A percentile compares a stretch with the other conserved stretches of the same genome.
Evolutionary conservation across 2,797 vertebrate genomes (phyloP).

Genomic region (Lutjanus argentimaculatus): DNA sequence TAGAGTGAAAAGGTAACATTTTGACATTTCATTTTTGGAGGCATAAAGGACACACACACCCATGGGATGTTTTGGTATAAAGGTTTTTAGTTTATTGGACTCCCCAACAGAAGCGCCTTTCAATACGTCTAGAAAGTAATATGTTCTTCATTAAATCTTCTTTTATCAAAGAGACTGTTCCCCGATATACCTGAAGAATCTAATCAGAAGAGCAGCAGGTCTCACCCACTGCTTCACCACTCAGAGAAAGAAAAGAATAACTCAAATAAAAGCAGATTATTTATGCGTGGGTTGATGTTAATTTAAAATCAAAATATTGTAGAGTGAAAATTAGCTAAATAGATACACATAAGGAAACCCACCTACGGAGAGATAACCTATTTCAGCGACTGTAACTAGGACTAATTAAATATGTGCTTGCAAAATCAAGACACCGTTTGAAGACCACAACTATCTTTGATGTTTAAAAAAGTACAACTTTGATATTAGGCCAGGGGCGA

Average conservation of each 20-base stretch:
- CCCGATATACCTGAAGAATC: background rate
- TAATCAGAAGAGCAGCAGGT: background rate
- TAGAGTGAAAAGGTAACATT: background rate
- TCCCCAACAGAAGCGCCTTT: background rate
- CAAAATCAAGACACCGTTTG: constrained; percentile 19
- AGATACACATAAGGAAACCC: constrained; percentile 5
- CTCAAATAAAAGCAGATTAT: background rate
- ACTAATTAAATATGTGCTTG: constrained; percentile 47
- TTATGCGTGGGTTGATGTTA: constrained; percentile 5
- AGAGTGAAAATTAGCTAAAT: background rate
- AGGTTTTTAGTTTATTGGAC: background rate
- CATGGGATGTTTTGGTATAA: background rate
- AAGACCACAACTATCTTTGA: constrained; percentile 47
- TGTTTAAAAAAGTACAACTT: constrained; percentile 33
- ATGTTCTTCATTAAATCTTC: background rate
- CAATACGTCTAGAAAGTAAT: background rate
- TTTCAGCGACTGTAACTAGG: constrained; percentile 32
- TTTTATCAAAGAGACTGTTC: background rate
- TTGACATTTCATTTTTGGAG: background rate
- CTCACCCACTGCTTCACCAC: background rate
- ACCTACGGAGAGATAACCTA: constrained; percentile 44
- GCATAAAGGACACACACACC: background rate
- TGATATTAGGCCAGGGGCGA: constrained; percentile 9
- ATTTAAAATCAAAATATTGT: background rate
- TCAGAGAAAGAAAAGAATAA: background rate